These are phyloP conservation scores for Azorinus chamasolen DNA, from an alignment of 2,888 invertebrate genomes.

Conservation along the genomic window DNA sequence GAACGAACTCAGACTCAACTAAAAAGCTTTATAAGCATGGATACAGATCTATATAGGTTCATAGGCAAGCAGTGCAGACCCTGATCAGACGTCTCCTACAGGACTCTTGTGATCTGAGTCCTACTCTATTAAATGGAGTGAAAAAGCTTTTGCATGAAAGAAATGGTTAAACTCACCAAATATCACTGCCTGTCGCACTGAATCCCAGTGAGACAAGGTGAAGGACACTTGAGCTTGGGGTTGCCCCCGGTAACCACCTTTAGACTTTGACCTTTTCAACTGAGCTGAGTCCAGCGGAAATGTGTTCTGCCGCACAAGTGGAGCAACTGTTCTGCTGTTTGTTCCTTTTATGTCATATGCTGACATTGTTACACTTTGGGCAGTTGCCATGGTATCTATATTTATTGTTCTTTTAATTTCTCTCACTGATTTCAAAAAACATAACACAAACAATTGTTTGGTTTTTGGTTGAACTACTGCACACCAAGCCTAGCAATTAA, in stretches of 20 bases:
- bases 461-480: too few species aligned
- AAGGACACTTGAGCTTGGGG: constrained; percentile 63
- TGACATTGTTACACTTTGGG: constrained; percentile 30
- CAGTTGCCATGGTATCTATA: constrained; percentile 33
- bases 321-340: neutral
- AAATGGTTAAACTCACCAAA: constrained; percentile 65
- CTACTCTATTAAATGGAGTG: too few species aligned
- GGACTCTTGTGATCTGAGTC: too few species aligned
- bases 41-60: too few species aligned
- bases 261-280: constrained; percentile 54
- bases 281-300: constrained; percentile 51
- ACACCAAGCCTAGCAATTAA: too few species aligned
- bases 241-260: constrained; percentile 35
- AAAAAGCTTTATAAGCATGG: too few species aligned
- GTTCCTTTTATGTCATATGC: constrained; percentile 46
- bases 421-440: too few species aligned
- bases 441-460: too few species aligned
- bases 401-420: neutral
- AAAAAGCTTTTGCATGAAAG: too few species aligned
- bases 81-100: too few species aligned
- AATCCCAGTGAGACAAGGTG: constrained; percentile 78
- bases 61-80: too few species aligned
- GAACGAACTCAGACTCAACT: too few species aligned
- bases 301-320: constrained; percentile 45
- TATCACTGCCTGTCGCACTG: constrained; percentile 63